Evolutionary conservation across 2,888 invertebrate species (phyloP).

Genomic region (Cylindroiulus punctatus): DNA sequence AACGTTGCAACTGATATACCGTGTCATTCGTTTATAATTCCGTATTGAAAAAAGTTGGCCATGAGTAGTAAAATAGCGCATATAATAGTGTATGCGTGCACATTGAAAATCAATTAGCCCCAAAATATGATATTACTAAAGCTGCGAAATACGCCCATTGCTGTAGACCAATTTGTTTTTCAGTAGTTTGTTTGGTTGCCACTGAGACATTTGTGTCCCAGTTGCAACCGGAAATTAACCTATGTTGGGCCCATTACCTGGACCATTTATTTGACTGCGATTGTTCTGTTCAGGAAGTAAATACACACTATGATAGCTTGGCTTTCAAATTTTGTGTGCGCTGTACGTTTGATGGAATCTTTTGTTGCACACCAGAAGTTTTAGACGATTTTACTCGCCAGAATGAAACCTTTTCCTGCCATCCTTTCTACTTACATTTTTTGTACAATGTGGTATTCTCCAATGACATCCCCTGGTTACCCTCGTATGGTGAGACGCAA

Average conservation of each 20-base stretch:
- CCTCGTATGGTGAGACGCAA: too few species aligned
- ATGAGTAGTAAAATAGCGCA: too few species aligned
- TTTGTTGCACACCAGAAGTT: neutral
- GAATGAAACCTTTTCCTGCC: neutral
- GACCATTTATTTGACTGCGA: neutral
- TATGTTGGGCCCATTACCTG: neutral
- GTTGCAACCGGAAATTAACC: neutral
- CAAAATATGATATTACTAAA: too few species aligned
- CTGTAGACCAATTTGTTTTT: neutral
- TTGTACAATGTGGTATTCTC: too few species aligned
- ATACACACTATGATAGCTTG: neutral
- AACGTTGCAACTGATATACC: too few species aligned
- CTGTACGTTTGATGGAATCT: neutral
- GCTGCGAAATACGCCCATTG: neutral
- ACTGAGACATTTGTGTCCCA: neutral
- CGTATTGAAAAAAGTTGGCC: too few species aligned
- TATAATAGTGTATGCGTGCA: too few species aligned
- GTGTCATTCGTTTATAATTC: too few species aligned
- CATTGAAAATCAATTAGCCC: too few species aligned
- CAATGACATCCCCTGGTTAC: too few species aligned
- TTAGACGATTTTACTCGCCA: neutral
- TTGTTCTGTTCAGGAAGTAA: neutral
- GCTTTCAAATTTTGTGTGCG: too few species aligned
- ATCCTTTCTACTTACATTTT: too few species aligned
- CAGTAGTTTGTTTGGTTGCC: neutral